A percentile compares a stretch with the other conserved stretches of the same genome.
phyloP scores from a whole-genome alignment of 2,797 vertebrate species.

The Margarornis squamiger region DNA sequence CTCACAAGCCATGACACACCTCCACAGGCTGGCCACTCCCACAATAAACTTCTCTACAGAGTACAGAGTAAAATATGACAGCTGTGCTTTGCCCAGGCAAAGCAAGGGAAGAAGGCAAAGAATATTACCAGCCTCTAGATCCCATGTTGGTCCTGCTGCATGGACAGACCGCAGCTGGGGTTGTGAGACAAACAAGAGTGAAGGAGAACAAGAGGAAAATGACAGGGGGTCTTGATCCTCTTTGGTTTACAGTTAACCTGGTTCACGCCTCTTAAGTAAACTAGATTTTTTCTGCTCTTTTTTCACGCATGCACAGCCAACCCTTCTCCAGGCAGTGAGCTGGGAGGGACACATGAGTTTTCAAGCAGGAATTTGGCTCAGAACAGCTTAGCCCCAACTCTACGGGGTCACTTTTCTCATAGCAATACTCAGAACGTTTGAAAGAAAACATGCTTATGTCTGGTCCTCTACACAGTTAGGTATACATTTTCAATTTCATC shows the following conservation, averaged over 20 bases:
- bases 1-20: not conserved
- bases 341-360: no score
- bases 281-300: not conserved
- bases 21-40: not conserved
- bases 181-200: not conserved
- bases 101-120: not conserved
- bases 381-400: accelerated
- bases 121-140: not conserved
- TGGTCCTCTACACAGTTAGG: not conserved
- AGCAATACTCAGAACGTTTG: not conserved
- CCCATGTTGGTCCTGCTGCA: not conserved
- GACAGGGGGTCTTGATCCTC: not conserved
- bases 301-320: not conserved
- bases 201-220: not conserved
- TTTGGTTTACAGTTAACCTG: not conserved
- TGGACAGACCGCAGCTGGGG: not conserved
- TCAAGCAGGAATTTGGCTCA: not conserved
- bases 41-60: not conserved
- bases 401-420: not conserved
- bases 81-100: not conserved
- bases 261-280: no score
- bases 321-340: not conserved
- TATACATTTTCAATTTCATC: not conserved
- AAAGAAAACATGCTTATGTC: not conserved
- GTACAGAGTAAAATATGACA: not conserved